phyloP scores from a whole-genome alignment of 1,140 invertebrate species.

The Gryon sp. region DNA sequence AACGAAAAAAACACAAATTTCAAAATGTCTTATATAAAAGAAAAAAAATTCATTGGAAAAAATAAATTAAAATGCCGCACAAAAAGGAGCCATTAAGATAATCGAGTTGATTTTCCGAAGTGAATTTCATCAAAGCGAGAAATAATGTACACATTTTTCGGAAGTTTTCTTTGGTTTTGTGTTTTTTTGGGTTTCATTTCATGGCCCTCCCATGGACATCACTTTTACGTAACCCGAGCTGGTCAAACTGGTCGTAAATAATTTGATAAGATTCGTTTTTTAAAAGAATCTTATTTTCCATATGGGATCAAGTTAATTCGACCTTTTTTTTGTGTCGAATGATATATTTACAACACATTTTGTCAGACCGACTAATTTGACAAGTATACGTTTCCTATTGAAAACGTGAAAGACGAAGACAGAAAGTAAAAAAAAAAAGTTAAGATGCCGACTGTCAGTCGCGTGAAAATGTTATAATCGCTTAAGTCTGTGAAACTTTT shows the following conservation, averaged over 20 bases:
- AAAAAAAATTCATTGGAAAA: too few species aligned
- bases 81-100: too few species aligned
- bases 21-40: too few species aligned
- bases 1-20: too few species aligned
- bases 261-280: conserved; percentile 41
- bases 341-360: conserved; percentile 57
- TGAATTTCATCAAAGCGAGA: background rate
- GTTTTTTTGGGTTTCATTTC: conserved; percentile 1
- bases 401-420: conserved; percentile 11
- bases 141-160: conserved; percentile 4
- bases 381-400: conserved; percentile 46
- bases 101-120: background rate
- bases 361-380: conserved; percentile 48
- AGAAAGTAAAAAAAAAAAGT: conserved; percentile 33
- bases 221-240: conserved; percentile 20
- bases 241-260: conserved; percentile 38
- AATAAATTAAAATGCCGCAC: too few species aligned
- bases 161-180: conserved; percentile 8
- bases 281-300: conserved; percentile 29
- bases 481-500: conserved; percentile 28
- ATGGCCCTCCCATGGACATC: too few species aligned
- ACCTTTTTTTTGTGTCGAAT: conserved; percentile 30
- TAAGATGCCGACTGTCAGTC: conserved; percentile 32
- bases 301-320: conserved; percentile 35
- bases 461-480: conserved; percentile 57